phyloP scores from a whole-genome alignment of 1,140 invertebrate genomes.

The Homarus americanus region DNA sequence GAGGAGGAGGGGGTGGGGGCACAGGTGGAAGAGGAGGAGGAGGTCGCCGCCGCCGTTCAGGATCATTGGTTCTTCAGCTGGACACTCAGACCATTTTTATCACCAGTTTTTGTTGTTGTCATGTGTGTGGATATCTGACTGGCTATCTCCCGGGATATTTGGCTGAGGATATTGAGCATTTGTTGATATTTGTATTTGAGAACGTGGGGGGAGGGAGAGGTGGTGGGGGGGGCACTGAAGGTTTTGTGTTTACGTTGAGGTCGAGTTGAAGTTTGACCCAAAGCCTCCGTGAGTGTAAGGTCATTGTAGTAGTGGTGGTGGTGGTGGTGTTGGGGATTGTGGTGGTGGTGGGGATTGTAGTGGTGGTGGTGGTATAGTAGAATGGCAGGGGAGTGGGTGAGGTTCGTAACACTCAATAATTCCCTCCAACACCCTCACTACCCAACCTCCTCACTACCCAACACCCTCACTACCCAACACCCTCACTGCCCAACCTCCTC shows the following conservation, averaged over 20 bases:
- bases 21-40: too few relatives aligned
- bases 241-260: neutral
- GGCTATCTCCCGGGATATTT: neutral
- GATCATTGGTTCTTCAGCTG: neutral
- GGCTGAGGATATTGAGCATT: neutral
- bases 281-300: too few relatives aligned
- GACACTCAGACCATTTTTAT: neutral
- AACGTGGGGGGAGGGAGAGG: neutral
- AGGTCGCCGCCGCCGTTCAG: neutral
- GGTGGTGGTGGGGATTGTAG: too few relatives aligned
- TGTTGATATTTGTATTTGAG: constrained; percentile 3
- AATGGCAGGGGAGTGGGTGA: too few relatives aligned
- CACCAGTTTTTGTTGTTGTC: neutral
- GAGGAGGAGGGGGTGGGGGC: neutral
- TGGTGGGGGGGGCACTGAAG: neutral
- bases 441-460: too few relatives aligned
- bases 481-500: too few relatives aligned
- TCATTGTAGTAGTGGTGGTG: too few relatives aligned
- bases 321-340: too few relatives aligned
- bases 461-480: too few relatives aligned
- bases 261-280: neutral
- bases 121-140: constrained; percentile 3
- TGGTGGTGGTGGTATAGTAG: too few relatives aligned
- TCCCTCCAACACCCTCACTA: too few relatives aligned
- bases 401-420: too few relatives aligned